Base-by-base conservation (phyloP, 2,113 vertebrate species). In the Hemicordylus capensis region DNA sequence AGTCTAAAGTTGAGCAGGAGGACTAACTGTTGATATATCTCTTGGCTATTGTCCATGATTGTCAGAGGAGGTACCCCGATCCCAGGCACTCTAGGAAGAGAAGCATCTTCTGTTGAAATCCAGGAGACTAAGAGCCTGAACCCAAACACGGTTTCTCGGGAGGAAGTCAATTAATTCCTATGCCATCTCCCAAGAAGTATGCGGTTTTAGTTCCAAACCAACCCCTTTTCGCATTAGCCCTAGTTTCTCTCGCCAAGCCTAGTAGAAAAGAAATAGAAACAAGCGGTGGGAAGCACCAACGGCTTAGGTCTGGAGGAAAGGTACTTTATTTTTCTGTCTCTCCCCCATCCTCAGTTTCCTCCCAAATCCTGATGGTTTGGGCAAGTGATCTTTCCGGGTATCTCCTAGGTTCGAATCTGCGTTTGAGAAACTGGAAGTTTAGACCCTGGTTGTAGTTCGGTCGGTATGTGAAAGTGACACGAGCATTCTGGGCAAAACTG, bases 1-100 rank as follows among this genome's bases (percentile, higher is more conserved):
- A 15, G 56, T 44, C 46, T 8, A 42, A 4, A 51, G 90, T 22
- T 15, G 85, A 34, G 67, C 11, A 85, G 58, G 81, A 87, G 83
- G 11, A 10, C 88, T 85, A 63, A 11, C 88, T 76, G 64, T 91
- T 61, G 80, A 90, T 87, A 74, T 69, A 76, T 85, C 82, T 82
- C 87, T 92, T 90, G 88, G 90, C 77, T 85, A 76, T 90, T 85
- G 79, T 90, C 90, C 80, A 14, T 75, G 88, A 78, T 73, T 89
- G 79, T 89, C 86, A 74, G 28, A 26, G 11, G 9, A 42, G 28
- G 42, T 5, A 28, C 26, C 58, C 12, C 7, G 58, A 31, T 78
- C 11, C 54, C 73, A 3, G 1, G 28, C 70, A 3, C 22, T 28
- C 26, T 42, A 42, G 34, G 54, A 83, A 39, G 17, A 42, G 26